Evolutionary conservation across 2,888 invertebrate genomes (phyloP), one percentile per base, ranked within the genome.

Genomic region (Cryptus viduatorius): DNA sequence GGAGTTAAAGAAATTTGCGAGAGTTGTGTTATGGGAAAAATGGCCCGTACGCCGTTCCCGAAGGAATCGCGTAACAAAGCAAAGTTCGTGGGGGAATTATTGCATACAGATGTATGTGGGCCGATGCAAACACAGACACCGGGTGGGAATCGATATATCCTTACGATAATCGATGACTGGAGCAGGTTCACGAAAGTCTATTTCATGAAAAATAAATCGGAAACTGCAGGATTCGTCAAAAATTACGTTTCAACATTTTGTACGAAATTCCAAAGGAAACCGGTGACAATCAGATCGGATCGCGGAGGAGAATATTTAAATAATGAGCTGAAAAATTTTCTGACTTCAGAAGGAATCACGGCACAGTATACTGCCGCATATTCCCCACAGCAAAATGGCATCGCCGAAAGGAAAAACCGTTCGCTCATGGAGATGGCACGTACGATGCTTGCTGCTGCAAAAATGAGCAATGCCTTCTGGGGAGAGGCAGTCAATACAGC

Each of bases 401-500:
- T 90, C 7, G 86, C 89, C 1, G 90, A 89, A 83, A 14, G 89
- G 79, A 87, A 86, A 56, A 89, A 89, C 65, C 67, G 88, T 46
- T 88, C 89, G 0, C 53, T 90, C 19, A 78, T 89, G 10, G 90
- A 89, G 56, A 88, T 87, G 76, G 88, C 88, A 7, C 82, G 91
- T 56, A 88, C 87, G 14, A 88, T 91, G 87, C 73, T 91, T 8
- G 77, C 86, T 3, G 89, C 90, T 53, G 86, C 89, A 16, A 87
- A 86, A 10, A 59, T 91, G 8, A 78, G 86, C 4, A 59, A 87
- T 12, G 59, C 48, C 5, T 89, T 90, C 72, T 92, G 90, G 89
- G 89, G 89, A 50, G 92, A 92, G 79, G 90, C 91, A n/a, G 86
- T 89, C 1, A 82, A 79, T 16, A 88, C 89, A 12, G 90, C 89